phyloP scores from a whole-genome alignment of 2,113 vertebrate genomes.

The Charina bottae region DNA sequence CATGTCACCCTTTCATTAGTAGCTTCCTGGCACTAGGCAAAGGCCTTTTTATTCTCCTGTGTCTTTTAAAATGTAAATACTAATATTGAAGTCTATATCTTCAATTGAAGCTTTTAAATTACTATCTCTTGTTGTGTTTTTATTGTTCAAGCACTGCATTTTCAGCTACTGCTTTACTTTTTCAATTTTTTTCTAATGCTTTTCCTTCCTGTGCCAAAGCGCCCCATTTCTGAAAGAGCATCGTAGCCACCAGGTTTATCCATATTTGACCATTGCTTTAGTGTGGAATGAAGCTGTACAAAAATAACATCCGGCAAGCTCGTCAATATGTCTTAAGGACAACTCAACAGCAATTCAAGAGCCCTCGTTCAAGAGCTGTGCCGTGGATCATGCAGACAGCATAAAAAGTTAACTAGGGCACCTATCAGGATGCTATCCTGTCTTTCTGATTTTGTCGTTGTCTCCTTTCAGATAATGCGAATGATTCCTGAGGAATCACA shows the following conservation, averaged over 20 bases:
- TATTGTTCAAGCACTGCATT: neutral
- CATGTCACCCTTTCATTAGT: too few species aligned
- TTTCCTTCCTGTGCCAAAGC: neutral
- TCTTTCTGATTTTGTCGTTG: neutral
- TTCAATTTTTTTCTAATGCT: neutral
- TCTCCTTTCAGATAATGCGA: slow-evolving; percentile 73
- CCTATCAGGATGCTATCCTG: neutral
- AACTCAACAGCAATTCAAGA: neutral
- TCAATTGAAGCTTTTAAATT: too few species aligned
- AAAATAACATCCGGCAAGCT: neutral
- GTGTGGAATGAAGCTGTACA: neutral
- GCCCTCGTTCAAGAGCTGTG: neutral
- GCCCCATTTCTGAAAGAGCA: neutral
- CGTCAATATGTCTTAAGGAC: neutral
- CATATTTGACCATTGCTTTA: neutral
- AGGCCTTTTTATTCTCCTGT: too few species aligned
- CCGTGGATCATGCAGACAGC: neutral
- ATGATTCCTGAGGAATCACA: slow-evolving; percentile 55
- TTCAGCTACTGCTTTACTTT: neutral
- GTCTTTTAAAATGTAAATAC: too few species aligned
- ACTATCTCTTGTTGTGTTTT: neutral
- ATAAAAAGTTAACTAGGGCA: neutral
- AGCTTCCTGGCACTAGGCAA: too few species aligned
- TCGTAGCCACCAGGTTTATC: neutral
- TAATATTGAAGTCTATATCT: too few species aligned